Percentiles rank a stretch among this genome's conserved stretches.
Conservation (phyloP, 2,113 vertebrate genomes). For the Dendropsophus ebraccatus region DNA sequence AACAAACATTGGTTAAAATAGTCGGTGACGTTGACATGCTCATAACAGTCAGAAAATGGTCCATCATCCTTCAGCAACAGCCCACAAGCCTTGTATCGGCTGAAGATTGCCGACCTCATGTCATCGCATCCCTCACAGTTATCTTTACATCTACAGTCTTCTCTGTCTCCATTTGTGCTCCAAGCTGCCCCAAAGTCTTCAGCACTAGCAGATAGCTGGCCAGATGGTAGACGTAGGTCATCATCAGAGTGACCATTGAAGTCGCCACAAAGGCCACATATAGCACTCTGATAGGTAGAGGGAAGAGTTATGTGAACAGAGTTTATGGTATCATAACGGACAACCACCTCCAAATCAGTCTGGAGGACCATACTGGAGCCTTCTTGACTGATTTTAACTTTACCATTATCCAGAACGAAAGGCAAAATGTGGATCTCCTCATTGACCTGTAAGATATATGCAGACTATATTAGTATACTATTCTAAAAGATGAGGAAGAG, state of each 20-base stretch:
- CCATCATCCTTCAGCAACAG: conserved; percentile 65
- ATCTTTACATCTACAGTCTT: conserved; percentile 64
- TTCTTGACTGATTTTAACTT: conserved; percentile 68
- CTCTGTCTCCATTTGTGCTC: conserved; percentile 62
- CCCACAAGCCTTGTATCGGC: conserved; percentile 65
- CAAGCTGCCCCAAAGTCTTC: conserved; percentile 69
- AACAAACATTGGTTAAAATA: conserved; percentile 71
- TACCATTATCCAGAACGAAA: conserved; percentile 63
- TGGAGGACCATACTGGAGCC: conserved; percentile 67
- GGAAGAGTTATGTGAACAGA: conserved; percentile 70
- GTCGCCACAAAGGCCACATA: conserved; percentile 75
- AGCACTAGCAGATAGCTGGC: conserved; percentile 5
- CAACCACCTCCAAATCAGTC: conserved; percentile 71
- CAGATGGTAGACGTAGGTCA: conserved; percentile 69
- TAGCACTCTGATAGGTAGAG: conserved; percentile 66
- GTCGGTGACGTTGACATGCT: conserved; percentile 64
- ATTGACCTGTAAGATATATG: conserved; percentile 49
- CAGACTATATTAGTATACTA: neutral
- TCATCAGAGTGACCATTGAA: conserved; percentile 67
- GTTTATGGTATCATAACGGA: conserved; percentile 70
- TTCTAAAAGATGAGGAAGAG: too few relatives aligned
- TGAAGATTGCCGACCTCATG: conserved; percentile 60
- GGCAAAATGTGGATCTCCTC: conserved; percentile 70
- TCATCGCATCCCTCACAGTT: conserved; percentile 65
- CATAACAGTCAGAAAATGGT: conserved; percentile 71